Base-by-base conservation (phyloP, 2,888 invertebrate species). In the Mythimna vitellina region DNA sequence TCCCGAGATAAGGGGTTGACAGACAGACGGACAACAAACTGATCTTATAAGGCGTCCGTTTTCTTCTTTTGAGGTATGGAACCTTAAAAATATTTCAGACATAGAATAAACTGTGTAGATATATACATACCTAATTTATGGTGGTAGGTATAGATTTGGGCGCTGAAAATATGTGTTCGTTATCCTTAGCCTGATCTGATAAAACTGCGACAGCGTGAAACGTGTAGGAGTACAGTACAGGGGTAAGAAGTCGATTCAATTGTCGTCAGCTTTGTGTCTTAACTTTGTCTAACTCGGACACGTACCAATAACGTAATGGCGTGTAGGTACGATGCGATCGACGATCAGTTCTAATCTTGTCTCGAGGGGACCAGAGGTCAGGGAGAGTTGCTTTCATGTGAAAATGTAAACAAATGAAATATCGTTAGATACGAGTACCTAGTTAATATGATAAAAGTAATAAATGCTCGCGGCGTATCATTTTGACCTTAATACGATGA, bases 381-480 rank as follows among this genome's bases (percentile, higher is more conserved):
- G 70, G 78, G 69, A 77, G 74, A 81, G 77, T 70, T 56, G 75
- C 74, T 83, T 86, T 83, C 76, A 78, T 76, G 65, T 80, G 72
- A 83, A 82, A 87, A 83, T 83, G 79, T 86, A 86, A 86, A 86
- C 83, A 82, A 81, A 84, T 84, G 69, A 82, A 76, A 75, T 80
- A 71, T 38, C 51, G 32, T 73, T 75, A 71, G 64, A 75, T 80
- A 58, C 22, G n/a, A 60, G 22, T 38, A n/a, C n/a, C n/a, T n/a
- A 84, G 81, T 86, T 87, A 84, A 79, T 84, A 70, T 78, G 88
- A 91, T 91, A 88, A 89, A 87, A 84, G 69, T 89, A 89, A 90
- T 90, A 85, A 85, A 64, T 88, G 81, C 88, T 89, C 86, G 87
- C 85, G 86, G 83, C 78, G 72, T 85, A 84, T 81, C 77, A 83